Evolutionary conservation across 2,888 invertebrate species (phyloP).

Genomic region (Archips xylosteana): DNA sequence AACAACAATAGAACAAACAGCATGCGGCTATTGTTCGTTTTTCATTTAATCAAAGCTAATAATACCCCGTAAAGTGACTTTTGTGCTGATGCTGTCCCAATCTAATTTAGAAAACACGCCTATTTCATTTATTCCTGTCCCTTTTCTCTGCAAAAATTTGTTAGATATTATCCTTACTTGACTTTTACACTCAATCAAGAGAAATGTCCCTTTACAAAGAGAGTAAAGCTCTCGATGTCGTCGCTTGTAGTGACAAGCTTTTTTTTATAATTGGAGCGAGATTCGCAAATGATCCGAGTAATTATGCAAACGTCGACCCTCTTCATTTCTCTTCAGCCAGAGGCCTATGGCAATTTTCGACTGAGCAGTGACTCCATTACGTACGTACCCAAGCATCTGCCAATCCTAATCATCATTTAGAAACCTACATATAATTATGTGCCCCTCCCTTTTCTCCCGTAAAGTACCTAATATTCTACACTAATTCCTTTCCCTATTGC

Average conservation of each 20-base stretch:
- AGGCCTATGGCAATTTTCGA: conserved; percentile 39
- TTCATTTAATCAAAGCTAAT: background rate
- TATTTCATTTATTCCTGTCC: conserved; percentile 7
- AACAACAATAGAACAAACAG: conserved; percentile 15
- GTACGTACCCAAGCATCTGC: conserved; percentile 35
- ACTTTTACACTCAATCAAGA: conserved; percentile 61
- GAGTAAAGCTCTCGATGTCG: conserved; percentile 60
- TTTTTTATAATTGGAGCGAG: conserved; percentile 78
- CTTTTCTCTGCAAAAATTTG: conserved; percentile 17
- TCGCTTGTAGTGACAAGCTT: conserved; percentile 74
- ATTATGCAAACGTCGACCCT: conserved; percentile 84
- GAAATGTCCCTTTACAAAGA: conserved; percentile 59
- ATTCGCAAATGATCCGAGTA: conserved; percentile 83
- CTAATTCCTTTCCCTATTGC: conserved; percentile 16
- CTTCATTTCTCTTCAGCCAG: conserved; percentile 72
- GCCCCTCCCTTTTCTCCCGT: background rate
- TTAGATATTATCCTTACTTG: conserved; percentile 49
- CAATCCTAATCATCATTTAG: conserved; percentile 39
- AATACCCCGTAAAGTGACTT: background rate
- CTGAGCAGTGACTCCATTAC: conserved; percentile 49
- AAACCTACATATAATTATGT: conserved; percentile 25
- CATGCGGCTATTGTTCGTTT: conserved; percentile 8
- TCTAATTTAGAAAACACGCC: conserved; percentile 6
- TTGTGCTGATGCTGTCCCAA: conserved; percentile 15
- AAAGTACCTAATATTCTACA: conserved; percentile 24